Conservation (phyloP, 1,140 invertebrate species). For the Caerostris extrusa region DNA sequence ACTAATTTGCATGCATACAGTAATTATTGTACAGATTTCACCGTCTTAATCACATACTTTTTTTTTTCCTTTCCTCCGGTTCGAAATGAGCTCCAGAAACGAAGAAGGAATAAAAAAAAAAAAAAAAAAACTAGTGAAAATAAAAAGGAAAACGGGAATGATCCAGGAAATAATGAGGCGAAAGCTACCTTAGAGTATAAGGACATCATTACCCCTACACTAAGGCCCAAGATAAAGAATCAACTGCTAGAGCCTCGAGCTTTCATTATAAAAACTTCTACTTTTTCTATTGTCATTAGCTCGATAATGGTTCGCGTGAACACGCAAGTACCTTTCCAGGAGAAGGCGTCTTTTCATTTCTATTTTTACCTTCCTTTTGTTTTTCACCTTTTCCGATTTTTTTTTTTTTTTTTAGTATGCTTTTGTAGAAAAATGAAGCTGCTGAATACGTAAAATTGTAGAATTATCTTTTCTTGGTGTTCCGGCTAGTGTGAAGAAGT, state of each 20-base stretch:
- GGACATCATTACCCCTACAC: constrained; percentile 32
- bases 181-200: constrained; percentile 53
- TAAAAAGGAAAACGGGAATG: not conserved
- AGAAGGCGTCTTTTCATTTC: constrained; percentile 46
- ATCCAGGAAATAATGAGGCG: constrained; percentile 47
- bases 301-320: constrained; percentile 52
- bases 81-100: not conserved
- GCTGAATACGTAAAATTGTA: constrained; percentile 38
- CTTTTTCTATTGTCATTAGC: constrained; percentile 66
- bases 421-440: constrained; percentile 18
- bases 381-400: constrained; percentile 14
- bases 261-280: constrained; percentile 64
- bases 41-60: constrained; percentile 44
- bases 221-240: constrained; percentile 36
- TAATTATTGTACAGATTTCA: constrained; percentile 61
- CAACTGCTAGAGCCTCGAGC: constrained; percentile 45
- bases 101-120: not conserved
- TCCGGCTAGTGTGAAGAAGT: constrained; percentile 7
- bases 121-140: not conserved
- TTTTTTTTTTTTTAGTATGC: not conserved
- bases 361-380: constrained; percentile 42
- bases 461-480: constrained; percentile 17
- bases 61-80: not conserved
- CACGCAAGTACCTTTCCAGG: constrained; percentile 40
- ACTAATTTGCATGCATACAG: constrained; percentile 37